phyloP scores from a whole-genome alignment of 2,888 invertebrate species.

The Cerastoderma edule region DNA sequence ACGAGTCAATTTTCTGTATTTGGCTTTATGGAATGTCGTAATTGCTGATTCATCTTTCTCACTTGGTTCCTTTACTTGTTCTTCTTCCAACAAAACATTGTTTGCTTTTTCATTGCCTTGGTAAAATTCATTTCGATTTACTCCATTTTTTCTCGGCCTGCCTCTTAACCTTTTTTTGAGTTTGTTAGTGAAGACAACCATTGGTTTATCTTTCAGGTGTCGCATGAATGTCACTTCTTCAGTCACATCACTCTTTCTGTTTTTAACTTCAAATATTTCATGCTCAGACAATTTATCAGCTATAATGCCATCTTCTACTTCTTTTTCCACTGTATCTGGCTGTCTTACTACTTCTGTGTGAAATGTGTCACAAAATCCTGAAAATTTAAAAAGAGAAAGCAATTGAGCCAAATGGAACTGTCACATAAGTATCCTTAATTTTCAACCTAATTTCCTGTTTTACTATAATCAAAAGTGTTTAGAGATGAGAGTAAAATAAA shows the following conservation, averaged over 20 bases:
- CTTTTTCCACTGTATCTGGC: neutral
- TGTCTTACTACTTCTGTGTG: neutral
- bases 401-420: no score
- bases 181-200: neutral
- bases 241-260: neutral
- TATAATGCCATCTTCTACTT: neutral
- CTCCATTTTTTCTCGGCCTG: slow-evolving; percentile 12
- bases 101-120: no score
- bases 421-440: no score
- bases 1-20: slow-evolving; percentile 30
- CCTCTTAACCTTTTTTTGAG: slow-evolving; percentile 17
- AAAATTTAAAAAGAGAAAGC: neutral
- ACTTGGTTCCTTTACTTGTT: no score
- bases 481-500: no score
- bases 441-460: no score
- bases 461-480: no score
- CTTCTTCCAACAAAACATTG: no score
- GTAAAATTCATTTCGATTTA: no score
- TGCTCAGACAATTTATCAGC: neutral
- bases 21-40: no score
- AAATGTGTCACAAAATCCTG: slow-evolving; percentile 13
- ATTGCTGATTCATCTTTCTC: no score
- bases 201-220: slow-evolving; percentile 4
- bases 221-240: neutral
- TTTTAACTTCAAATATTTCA: neutral